Evolutionary conservation across 2,113 vertebrate species (phyloP), one percentile per base, ranked within the genome.

Genomic region (Hippocampus abdominalis): DNA sequence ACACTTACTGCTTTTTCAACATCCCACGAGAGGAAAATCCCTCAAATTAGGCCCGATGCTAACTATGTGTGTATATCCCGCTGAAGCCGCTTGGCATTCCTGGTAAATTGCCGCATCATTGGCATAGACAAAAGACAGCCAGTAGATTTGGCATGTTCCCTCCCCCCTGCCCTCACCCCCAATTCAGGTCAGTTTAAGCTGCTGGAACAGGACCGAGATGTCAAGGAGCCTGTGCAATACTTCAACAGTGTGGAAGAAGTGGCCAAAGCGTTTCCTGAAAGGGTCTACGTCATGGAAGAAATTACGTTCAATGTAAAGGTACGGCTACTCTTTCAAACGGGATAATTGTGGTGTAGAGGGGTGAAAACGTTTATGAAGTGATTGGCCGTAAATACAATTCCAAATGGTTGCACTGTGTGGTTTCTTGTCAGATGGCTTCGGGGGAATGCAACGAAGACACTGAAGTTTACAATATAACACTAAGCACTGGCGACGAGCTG

Each of bases 271-370:
- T 99, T 99, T 93, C 97, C 97, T 80, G 97, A 99, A 71, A 94
- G 96, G 72, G 97, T 99, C 56, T 99, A 98, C 80, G 97, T 99
- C 92, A 99, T 99, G 96, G 97, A 99, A 91, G 97, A 99, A 88
- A 99, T 99, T 87, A 96, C 94, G 23, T 99, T 99, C 91, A 99
- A 98, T 71, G 96, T 99, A 87, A 98, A 99, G 96, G 97, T 99
- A 91, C 4, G 42, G 40, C n/a, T 46, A 44, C 27, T 64, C 6
- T 46, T 21, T 44, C 3, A 0, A 15, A 57, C 10, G 1, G 25
- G 54, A 16, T 29, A 25, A 15, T 6, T 54, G 32, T 6, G 32
- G 32, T 0, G 32, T 5, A 0, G 32, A 0, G 32, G 32, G 32
- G 32, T 5, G 32, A 36, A 4, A 32, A 32, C 29, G 29, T 36